Base-by-base conservation (phyloP, 1,140 invertebrate genomes). In the Pantala flavescens region DNA sequence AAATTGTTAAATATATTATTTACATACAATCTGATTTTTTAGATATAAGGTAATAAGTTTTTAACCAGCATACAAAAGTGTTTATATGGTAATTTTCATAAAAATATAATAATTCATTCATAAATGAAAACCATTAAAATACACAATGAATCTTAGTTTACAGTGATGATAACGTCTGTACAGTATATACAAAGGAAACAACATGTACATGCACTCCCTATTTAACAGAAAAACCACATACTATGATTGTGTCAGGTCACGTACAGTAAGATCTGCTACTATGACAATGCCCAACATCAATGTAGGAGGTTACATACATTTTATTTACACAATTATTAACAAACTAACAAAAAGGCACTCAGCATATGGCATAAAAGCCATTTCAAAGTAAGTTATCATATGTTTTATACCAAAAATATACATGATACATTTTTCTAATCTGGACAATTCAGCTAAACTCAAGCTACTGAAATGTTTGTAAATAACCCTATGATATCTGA, bases 161-260 rank as follows among this genome's bases (percentile, higher is more conserved):
- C 49, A 63, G 49, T 63, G 49, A 63, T 63, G 49, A 63, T 36
- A 36, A 63, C n/a, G 49, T 63, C 49, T 63, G 49, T 63, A 63
- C 49, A 63, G 49, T 63, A 63, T 63, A 63, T 63, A 63, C 49
- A 63, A 63, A 63, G n/a, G n/a, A 19, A 63, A 63, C 49, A 63
- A 63, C 49, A 63, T 21, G n/a, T 63, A 63, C 49, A 63, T 63
- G 49, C 49, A 63, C 49, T 19, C 49, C 49, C n/a, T 63, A 16
- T 21, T 63, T 12, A 63, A 63, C 49, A 63, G 49, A 63, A 63
- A 21, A 36, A 36, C 28, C 28, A 36, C 28, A 36, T 36, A 36
- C 28, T 36, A 36, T 36, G 28, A 36, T 36, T 9, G 9, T 36
- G 28, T 36, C 28, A 9, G 9, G 28, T 36, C 28, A 36, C 3